Conservation (phyloP, 23 tunicate species). For the Trididemnum nubilum region DNA sequence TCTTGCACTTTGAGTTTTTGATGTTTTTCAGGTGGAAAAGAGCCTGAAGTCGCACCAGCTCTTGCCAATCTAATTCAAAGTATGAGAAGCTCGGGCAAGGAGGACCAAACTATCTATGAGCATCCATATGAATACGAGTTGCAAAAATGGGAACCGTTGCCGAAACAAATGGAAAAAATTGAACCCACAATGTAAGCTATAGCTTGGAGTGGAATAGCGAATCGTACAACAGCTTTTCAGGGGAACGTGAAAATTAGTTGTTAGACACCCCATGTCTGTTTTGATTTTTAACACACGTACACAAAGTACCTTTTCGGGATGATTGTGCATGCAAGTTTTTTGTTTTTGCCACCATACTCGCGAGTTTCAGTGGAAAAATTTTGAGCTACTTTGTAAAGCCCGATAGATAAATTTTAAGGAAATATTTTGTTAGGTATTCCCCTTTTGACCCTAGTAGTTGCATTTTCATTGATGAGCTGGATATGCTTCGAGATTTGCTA, state of each 20-base stretch:
- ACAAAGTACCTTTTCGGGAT: too few relatives aligned
- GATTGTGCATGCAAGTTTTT: too few relatives aligned
- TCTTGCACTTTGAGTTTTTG: too few relatives aligned
- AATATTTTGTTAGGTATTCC: too few relatives aligned
- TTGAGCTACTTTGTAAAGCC: too few relatives aligned
- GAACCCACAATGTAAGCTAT: slow-evolving; percentile 58
- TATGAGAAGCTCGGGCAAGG: slow-evolving; percentile 36
- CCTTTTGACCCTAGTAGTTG: slow-evolving; percentile 35
- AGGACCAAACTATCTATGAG: slow-evolving; percentile 59
- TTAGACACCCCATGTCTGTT: too few relatives aligned
- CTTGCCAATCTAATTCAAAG: slow-evolving; percentile 54
- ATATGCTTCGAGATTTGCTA: slow-evolving; percentile 37
- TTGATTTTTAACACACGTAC: too few relatives aligned
- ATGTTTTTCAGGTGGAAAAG: too few relatives aligned
- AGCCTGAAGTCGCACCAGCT: slow-evolving; percentile 50
- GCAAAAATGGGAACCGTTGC: slow-evolving; percentile 30
- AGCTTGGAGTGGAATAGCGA: background rate
- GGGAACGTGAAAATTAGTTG: too few relatives aligned
- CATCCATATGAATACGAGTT: slow-evolving; percentile 93
- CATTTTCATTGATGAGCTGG: slow-evolving; percentile 24
- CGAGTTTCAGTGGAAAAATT: too few relatives aligned
- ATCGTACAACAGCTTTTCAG: background rate
- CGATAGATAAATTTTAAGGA: too few relatives aligned
- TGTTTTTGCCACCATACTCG: too few relatives aligned
- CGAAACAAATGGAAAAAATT: slow-evolving; percentile 50